Evolutionary conservation across 2,797 vertebrate genomes (phyloP), one percentile per base, ranked within the genome.

Genomic region (Thaleichthys pacificus): DNA sequence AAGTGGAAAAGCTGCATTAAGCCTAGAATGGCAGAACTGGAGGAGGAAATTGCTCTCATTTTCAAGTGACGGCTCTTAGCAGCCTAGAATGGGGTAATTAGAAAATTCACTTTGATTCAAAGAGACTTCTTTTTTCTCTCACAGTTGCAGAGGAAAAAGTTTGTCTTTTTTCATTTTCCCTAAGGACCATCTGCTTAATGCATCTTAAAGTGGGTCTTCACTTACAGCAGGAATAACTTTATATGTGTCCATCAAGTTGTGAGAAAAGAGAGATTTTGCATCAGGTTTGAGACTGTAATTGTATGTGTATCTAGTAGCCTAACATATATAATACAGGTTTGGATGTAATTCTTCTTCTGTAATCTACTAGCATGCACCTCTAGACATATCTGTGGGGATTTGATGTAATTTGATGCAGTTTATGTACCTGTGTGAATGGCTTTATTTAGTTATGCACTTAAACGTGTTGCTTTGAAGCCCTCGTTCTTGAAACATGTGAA

Each of bases 121-220:
- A 83, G 80, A 83, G 77, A 61, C 32, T 49, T 73, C 12, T 73
- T 35, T 35, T 35, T 35, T 35, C 32, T 35, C 32, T 77, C 21
- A 69, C 1, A 19, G 32, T n/a, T 19, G 61, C 74, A 74, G 74
- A 85, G 82, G 78, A 83, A 79, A 86, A 74, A 77, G 76, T 77
- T 64, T 78, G 57, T 35, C 0, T 66, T 21, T 49, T 62, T 47
- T 49, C 38, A 21, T 12, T n/a, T 24, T 12, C 81, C 82, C 85
- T 85, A 4, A 0, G 85, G 85, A 81, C 82, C 72, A 63, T 84
- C 80, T 70, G 71, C 72, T 64, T 83, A 78, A 87, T 82, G 74
- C 80, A 78, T 77, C 19, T 71, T 75, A 70, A 71, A 84, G 77
- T 80, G 78, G 72, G 69, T 74, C 28, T 57, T 17, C 56, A n/a